phyloP scores from a whole-genome alignment of 2,113 vertebrate genomes.

The Tragelaphus imberbis region DNA sequence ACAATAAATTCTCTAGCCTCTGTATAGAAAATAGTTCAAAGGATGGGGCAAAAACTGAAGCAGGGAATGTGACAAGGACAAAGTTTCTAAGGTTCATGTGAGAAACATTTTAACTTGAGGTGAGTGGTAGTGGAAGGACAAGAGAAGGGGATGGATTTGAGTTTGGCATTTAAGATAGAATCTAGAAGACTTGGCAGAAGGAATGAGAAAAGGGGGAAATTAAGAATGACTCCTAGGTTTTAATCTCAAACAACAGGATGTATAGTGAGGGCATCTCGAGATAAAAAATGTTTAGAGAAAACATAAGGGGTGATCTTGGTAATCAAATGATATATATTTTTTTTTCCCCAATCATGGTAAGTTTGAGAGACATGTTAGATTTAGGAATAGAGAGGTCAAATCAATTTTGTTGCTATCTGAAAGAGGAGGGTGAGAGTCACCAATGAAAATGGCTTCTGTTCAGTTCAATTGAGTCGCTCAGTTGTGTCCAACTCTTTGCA shows the following conservation, averaged over 20 bases:
- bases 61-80: neutral
- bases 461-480: too few species aligned
- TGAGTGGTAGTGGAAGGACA: neutral
- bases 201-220: neutral
- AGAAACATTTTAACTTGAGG: neutral
- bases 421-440: neutral
- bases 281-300: neutral
- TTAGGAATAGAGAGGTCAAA: neutral
- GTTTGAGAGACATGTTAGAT: neutral
- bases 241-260: neutral
- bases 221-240: neutral
- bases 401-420: neutral
- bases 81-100: neutral
- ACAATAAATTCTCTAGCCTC: neutral
- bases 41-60: neutral
- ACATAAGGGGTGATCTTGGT: neutral
- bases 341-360: neutral
- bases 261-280: neutral
- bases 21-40: neutral
- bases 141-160: neutral
- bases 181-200: neutral
- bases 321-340: neutral
- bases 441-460: neutral
- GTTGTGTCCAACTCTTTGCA: rapidly evolving
- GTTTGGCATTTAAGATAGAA: neutral